Conservation (phyloP, 23 tunicate genomes). For the Diplosoma virens region DNA sequence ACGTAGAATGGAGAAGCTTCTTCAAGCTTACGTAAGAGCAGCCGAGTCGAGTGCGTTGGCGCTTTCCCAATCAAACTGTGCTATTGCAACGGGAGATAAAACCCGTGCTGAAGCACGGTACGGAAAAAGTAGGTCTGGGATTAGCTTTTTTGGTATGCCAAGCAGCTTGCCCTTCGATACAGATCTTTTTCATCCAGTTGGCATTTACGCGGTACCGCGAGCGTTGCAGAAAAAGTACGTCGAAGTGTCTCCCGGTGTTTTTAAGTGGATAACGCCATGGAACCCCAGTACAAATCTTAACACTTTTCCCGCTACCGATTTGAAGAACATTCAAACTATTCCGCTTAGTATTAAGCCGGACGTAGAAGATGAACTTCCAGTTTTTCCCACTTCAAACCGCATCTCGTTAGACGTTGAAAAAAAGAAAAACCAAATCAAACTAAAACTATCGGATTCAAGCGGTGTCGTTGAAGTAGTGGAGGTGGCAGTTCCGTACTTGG, state of each 20-base stretch:
- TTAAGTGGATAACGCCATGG: slow-evolving; percentile 10
- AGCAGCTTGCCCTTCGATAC: too few relatives aligned
- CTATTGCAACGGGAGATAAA: too few relatives aligned
- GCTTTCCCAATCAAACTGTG: not conserved
- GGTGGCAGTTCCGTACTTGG: not conserved
- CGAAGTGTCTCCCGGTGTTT: not conserved
- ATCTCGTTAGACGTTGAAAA: not conserved
- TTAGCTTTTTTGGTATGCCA: too few relatives aligned
- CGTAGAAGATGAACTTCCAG: slow-evolving; percentile 1
- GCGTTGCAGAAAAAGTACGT: not conserved
- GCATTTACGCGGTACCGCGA: not conserved
- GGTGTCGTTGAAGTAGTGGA: not conserved
- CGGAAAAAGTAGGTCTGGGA: too few relatives aligned
- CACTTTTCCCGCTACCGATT: slow-evolving; percentile 49
- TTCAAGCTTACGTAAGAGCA: slow-evolving; percentile 17
- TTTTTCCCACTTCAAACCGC: slow-evolving; percentile 8
- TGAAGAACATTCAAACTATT: slow-evolving; percentile 1
- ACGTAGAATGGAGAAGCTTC: slow-evolving; percentile 43
- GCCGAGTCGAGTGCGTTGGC: not conserved
- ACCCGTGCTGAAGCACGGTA: too few relatives aligned
- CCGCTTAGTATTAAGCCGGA: slow-evolving; percentile 50
- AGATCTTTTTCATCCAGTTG: not conserved
- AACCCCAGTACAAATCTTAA: slow-evolving; percentile 67
- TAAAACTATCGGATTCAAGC: not conserved
- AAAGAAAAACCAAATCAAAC: not conserved